phyloP scores from a whole-genome alignment of 1,140 invertebrate genomes.

The Hyphantria cunea region DNA sequence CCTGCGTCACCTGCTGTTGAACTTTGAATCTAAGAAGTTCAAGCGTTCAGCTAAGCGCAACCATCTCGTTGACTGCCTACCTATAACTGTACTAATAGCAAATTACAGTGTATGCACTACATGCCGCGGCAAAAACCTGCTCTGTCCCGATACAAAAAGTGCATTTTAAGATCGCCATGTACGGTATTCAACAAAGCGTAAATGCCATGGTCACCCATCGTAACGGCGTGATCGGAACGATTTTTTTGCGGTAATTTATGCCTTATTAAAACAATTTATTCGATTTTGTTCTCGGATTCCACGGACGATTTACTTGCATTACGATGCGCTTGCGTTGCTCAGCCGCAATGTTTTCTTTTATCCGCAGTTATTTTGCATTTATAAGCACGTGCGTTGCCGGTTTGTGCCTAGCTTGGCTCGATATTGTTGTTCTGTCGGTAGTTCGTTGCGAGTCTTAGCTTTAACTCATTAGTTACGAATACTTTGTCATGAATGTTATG shows the following conservation, averaged over 20 bases:
- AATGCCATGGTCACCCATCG: constrained; percentile 75
- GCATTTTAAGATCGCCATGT: constrained; percentile 58
- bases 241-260: constrained; percentile 52
- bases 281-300: constrained; percentile 55
- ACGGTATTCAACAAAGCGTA: constrained; percentile 64
- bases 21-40: constrained; percentile 4
- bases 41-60: constrained; percentile 31
- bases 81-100: constrained; percentile 36
- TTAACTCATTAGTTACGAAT: no score
- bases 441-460: no score
- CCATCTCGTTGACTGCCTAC: constrained; percentile 31
- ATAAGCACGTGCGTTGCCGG: constrained; percentile 30
- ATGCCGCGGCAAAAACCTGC: constrained; percentile 34
- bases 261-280: constrained; percentile 74
- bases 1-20: constrained; percentile 4
- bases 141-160: constrained; percentile 53
- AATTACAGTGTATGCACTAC: constrained; percentile 31
- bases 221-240: constrained; percentile 58
- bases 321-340: constrained; percentile 34
- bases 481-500: no score
- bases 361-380: constrained; percentile 63
- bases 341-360: constrained; percentile 55
- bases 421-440: not conserved
- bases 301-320: constrained; percentile 61
- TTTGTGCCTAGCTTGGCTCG: constrained; percentile 9